These are phyloP conservation scores for Tuta absoluta DNA, from an alignment of 2,888 invertebrate species.

Conservation along the genomic window DNA sequence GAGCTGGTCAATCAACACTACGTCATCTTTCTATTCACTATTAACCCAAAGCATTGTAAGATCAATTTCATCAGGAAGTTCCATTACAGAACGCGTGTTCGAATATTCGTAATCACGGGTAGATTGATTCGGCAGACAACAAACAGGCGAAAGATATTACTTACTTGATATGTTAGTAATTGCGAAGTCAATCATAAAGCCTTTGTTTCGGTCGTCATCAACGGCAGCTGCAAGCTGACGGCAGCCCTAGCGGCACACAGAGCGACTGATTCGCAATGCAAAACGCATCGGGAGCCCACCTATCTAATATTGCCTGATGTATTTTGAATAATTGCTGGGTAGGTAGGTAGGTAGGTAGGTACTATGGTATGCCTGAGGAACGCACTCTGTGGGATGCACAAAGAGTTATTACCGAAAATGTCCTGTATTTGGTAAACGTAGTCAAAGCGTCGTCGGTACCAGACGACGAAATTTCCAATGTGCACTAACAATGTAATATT, in stretches of 20 bases:
- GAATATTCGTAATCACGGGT: not conserved
- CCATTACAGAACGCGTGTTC: not conserved
- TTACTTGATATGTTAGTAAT: conserved; percentile 12
- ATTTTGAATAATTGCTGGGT: conserved; percentile 78
- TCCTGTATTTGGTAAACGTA: conserved; percentile 50
- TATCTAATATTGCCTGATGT: conserved; percentile 79
- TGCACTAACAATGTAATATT: too few species aligned
- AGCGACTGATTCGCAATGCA: conserved; percentile 78
- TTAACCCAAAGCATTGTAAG: too few species aligned
- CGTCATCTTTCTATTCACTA: too few species aligned
- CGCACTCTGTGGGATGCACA: conserved; percentile 67
- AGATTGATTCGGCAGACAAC: not conserved
- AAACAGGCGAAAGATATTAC: not conserved
- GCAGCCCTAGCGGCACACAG: conserved; percentile 54
- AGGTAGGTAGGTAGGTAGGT: conserved; percentile 29
- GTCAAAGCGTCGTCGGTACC: too few species aligned
- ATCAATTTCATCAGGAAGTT: not conserved
- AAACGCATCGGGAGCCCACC: conserved; percentile 75
- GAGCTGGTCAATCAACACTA: too few species aligned
- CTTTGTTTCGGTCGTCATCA: conserved; percentile 24
- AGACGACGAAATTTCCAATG: too few species aligned
- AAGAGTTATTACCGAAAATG: conserved; percentile 67
- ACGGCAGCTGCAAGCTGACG: not conserved
- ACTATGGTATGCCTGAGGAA: conserved; percentile 46
- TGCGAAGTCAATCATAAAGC: conserved; percentile 4